Conservation (phyloP, 2,113 vertebrate species). For the Chunga burmeisteri region DNA sequence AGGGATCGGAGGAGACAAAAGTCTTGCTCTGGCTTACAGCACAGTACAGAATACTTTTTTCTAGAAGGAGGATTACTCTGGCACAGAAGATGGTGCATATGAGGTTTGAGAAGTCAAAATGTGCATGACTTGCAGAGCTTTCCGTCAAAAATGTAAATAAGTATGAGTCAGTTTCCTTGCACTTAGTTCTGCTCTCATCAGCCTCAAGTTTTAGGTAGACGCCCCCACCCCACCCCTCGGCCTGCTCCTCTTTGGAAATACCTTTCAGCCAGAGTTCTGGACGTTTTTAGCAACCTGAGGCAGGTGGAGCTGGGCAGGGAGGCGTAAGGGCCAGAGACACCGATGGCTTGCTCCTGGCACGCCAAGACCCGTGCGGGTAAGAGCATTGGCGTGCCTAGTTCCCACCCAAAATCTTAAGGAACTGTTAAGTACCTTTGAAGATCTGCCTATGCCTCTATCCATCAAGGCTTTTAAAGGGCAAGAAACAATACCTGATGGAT, state of each 20-base stretch:
- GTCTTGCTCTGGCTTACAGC: background rate
- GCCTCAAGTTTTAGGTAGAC: conserved; percentile 21
- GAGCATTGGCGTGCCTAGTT: background rate
- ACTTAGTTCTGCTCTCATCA: conserved; percentile 53
- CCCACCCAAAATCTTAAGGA: background rate
- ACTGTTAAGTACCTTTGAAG: background rate
- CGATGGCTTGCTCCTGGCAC: background rate
- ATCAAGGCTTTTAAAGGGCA: background rate
- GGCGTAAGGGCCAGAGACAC: accelerated
- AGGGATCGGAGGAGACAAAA: background rate
- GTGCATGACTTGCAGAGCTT: conserved; percentile 20
- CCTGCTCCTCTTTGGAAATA: background rate
- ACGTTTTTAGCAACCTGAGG: background rate
- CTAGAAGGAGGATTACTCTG: conserved; percentile 45
- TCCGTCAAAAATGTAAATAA: conserved; percentile 70
- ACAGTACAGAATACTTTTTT: background rate
- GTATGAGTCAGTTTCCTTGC: conserved; percentile 40
- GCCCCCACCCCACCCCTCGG: background rate
- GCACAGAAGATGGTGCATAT: conserved; percentile 20
- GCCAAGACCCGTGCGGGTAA: background rate
- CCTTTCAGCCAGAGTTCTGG: background rate
- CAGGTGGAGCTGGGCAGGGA: background rate
- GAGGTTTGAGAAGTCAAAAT: conserved; percentile 15
- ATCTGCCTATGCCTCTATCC: background rate
- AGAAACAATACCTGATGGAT: background rate